These are phyloP conservation scores for Cyrtonyx montezumae DNA, from an alignment of 2,113 vertebrate genomes.

Conservation along the genomic window DNA sequence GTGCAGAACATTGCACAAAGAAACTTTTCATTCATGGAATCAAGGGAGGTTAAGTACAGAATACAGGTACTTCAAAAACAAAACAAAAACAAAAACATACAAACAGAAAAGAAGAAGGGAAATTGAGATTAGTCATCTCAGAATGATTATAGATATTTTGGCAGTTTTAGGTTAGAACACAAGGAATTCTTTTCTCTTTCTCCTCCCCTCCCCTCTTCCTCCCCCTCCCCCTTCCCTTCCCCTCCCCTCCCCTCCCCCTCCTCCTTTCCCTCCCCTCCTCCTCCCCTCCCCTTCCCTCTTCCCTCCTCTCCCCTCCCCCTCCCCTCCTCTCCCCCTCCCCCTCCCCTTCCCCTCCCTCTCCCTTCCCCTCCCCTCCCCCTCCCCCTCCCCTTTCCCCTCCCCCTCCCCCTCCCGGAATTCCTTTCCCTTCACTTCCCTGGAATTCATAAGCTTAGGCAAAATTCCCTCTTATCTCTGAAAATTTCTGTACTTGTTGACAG, in stretches of 20 bases:
- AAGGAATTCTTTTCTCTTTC: neutral
- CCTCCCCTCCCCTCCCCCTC: no score
- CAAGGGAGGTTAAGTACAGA: accelerated
- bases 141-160: neutral
- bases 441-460: neutral
- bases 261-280: no score
- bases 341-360: no score
- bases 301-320: no score
- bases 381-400: no score
- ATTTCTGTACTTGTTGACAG: neutral
- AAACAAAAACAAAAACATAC: neutral
- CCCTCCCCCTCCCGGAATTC: no score
- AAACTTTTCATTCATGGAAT: neutral
- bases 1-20: accelerated
- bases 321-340: no score
- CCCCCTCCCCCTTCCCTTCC: no score
- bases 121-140: accelerated
- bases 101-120: neutral
- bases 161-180: neutral
- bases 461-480: neutral
- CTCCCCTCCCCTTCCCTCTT: no score
- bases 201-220: no score
- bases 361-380: no score
- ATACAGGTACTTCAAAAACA: accelerated
- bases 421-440: no score